Percentiles rank a stretch among this genome's conserved stretches.
Conservation (phyloP, 2,888 invertebrate species). For the Scaptomyza cyrtandrae region DNA sequence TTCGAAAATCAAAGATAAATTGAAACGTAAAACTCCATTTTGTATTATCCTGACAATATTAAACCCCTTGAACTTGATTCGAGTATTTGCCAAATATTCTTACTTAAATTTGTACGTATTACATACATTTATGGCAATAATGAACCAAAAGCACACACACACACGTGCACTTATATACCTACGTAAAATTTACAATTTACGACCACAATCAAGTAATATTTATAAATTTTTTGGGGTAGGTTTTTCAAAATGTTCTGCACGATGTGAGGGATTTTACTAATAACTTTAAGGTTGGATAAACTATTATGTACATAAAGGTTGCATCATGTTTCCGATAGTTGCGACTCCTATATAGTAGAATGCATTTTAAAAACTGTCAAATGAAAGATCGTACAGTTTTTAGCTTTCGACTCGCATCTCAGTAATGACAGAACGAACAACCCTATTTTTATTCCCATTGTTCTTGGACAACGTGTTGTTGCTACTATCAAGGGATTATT, state of each 20-base stretch:
- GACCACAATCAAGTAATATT: slow-evolving; percentile 48
- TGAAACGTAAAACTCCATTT: slow-evolving; percentile 31
- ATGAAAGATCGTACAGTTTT: slow-evolving; percentile 30
- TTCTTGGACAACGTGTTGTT: slow-evolving; percentile 38
- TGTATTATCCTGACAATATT: slow-evolving; percentile 22
- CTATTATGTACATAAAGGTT: slow-evolving; percentile 70
- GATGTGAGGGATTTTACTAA: slow-evolving; percentile 40
- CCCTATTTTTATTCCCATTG: slow-evolving; percentile 50
- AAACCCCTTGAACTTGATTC: slow-evolving; percentile 44
- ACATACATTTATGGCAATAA: slow-evolving; percentile 9
- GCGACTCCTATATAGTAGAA: slow-evolving; percentile 34
- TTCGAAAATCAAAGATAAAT: background rate
- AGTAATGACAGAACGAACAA: slow-evolving; percentile 52
- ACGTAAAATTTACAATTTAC: slow-evolving; percentile 38
- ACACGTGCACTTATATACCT: slow-evolving; percentile 13
- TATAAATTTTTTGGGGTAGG: slow-evolving; percentile 75
- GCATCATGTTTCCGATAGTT: slow-evolving; percentile 9
- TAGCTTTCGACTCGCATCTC: slow-evolving; percentile 29
- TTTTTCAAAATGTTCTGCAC: slow-evolving; percentile 37
- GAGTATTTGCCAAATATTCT: slow-evolving; percentile 26
- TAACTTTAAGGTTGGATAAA: slow-evolving; percentile 66
- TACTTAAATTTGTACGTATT: slow-evolving; percentile 5
- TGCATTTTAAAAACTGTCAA: slow-evolving; percentile 30
- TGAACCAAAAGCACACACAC: background rate
- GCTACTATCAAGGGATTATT: slow-evolving; percentile 78